These are phyloP conservation scores for Corythornis vintsioides DNA, from an alignment of 2,113 vertebrate species.

Conservation along the genomic window DNA sequence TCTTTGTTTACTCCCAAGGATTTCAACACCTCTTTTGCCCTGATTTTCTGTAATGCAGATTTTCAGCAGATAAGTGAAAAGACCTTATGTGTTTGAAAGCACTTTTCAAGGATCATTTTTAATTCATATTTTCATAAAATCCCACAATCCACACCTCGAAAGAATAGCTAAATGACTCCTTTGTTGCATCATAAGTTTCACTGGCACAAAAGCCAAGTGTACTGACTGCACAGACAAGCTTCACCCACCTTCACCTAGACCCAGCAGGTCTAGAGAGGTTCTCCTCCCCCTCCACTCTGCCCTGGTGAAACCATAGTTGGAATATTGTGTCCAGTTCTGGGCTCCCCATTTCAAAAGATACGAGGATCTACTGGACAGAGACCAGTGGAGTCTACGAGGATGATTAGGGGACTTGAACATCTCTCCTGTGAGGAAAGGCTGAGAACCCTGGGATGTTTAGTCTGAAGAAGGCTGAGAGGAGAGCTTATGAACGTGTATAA, in stretches of 20 bases:
- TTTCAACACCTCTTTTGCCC: neutral
- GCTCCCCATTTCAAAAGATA: no score
- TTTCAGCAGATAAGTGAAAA: neutral
- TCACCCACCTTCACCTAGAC: neutral
- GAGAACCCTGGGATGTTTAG: no score
- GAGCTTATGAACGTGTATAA: no score
- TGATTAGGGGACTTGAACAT: no score
- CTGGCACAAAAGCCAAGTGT: neutral
- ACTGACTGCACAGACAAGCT: neutral
- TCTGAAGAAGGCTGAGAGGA: no score
- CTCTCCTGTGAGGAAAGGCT: no score
- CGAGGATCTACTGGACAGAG: no score
- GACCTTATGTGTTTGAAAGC: neutral
- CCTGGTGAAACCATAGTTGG: no score
- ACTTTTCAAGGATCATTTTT: neutral
- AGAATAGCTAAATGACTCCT: neutral
- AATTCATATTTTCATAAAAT: neutral
- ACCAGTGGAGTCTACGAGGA: no score
- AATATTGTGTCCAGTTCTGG: no score
- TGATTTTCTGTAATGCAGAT: neutral
- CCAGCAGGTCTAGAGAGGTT: no score
- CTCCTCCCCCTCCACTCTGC: no score
- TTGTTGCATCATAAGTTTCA: neutral
- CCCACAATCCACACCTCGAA: neutral
- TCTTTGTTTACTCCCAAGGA: neutral